phyloP scores from a whole-genome alignment of 1,140 invertebrate species.

The Antheraea pernyi region DNA sequence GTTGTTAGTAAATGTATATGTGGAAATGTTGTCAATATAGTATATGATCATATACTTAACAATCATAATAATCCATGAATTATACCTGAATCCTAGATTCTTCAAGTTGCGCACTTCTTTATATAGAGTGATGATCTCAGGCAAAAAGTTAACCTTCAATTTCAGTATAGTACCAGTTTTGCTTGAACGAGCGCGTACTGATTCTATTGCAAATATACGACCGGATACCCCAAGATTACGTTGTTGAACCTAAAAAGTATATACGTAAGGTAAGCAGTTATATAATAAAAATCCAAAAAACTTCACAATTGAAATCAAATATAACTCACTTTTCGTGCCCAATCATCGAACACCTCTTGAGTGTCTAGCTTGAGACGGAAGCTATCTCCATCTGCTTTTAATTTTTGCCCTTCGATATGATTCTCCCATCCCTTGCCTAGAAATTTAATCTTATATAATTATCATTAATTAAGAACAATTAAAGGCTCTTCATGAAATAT shows the following conservation, averaged over 20 bases:
- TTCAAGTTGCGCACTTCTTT: constrained; percentile 99
- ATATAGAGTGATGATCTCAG: constrained; percentile 98
- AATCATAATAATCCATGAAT: no score
- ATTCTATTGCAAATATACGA: constrained; percentile 97
- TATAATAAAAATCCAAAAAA: no score
- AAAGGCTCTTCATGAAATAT: no score
- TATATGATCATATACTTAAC: no score
- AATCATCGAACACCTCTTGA: constrained; percentile 98
- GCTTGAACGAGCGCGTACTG: constrained; percentile 88
- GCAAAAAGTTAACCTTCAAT: constrained; percentile 97
- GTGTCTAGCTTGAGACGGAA: constrained; percentile 97
- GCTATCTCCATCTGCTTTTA: constrained; percentile 98
- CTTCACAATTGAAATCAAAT: constrained; percentile 5
- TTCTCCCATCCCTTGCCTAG: constrained; percentile 98
- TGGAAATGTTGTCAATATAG: no score
- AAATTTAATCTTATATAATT: no score
- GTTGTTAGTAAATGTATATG: no score
- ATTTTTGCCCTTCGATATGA: constrained; percentile 98
- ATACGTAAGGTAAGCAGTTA: background rate
- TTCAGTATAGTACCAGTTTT: constrained; percentile 94
- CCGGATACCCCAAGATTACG: constrained; percentile 96
- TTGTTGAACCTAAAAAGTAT: constrained; percentile 86
- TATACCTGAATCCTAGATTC: constrained; percentile 92
- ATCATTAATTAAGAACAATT: no score
- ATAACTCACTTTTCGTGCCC: constrained; percentile 87